Evolutionary conservation across 1,140 invertebrate species (phyloP).

Genomic region (Heliconius hermathena): DNA sequence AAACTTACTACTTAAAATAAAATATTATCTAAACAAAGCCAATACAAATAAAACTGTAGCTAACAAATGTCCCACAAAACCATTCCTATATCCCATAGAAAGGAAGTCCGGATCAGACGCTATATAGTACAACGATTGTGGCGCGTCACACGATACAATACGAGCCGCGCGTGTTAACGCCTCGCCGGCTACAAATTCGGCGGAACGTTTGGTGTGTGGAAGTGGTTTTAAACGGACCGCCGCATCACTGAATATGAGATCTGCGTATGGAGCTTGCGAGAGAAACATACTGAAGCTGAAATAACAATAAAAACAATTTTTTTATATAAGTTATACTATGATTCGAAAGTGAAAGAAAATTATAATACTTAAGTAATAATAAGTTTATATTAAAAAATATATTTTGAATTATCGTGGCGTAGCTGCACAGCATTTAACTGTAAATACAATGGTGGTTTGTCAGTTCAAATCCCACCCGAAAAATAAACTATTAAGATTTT

Average conservation of each 20-base stretch:
- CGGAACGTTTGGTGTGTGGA: conserved; percentile 82
- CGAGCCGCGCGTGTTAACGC: conserved; percentile 61
- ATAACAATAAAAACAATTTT: neutral
- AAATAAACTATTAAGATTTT: too few species aligned
- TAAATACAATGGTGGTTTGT: too few species aligned
- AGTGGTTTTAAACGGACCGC: conserved; percentile 91
- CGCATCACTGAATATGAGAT: conserved; percentile 96
- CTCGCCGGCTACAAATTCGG: conserved; percentile 62
- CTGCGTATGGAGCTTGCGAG: conserved; percentile 89
- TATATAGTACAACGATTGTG: conserved; percentile 65
- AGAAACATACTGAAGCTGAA: conserved; percentile 94
- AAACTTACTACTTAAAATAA: too few species aligned
- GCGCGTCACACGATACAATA: conserved; percentile 73
- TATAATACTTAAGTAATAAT: too few species aligned
- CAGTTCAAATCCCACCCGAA: too few species aligned
- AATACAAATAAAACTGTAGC: conserved; percentile 53
- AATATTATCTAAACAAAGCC: conserved; percentile 51
- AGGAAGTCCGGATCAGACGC: conserved; percentile 71
- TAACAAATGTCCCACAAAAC: conserved; percentile 48
- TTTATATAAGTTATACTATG: too few species aligned
- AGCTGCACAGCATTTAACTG: too few species aligned
- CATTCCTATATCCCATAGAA: conserved; percentile 52
- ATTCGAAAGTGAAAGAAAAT: too few species aligned
- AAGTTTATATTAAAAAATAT: too few species aligned
- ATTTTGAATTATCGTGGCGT: too few species aligned